Percentiles rank a stretch among this genome's conserved stretches.
Evolutionary conservation across 2,113 vertebrate genomes (phyloP).

Genomic region (Tyrannus savana): DNA sequence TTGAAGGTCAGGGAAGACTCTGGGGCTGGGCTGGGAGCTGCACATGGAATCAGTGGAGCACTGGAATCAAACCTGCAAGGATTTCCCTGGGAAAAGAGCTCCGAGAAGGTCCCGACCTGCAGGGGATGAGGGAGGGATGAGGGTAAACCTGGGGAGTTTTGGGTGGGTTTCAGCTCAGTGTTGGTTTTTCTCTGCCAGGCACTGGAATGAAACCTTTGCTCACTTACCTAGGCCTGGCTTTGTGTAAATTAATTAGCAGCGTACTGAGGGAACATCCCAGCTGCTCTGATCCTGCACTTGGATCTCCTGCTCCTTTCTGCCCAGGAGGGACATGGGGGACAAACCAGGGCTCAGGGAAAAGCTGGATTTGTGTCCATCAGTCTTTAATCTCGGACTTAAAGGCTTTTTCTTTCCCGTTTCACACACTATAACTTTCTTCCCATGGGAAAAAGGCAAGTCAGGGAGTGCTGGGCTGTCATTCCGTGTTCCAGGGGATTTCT

Average conservation of each 20-base stretch:
- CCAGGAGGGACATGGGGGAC: fast-evolving
- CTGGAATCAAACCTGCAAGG: not conserved
- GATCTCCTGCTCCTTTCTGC: not conserved
- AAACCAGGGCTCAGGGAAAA: not conserved
- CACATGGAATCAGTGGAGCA: too few species aligned
- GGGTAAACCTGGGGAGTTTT: not conserved
- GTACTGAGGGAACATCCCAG: too few species aligned
- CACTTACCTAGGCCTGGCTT: not conserved
- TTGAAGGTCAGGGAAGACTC: not conserved
- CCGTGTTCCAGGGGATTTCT: not conserved
- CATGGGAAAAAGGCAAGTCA: not conserved
- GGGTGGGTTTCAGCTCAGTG: not conserved
- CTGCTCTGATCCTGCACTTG: not conserved
- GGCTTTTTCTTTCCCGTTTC: not conserved
- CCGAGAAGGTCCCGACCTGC: not conserved
- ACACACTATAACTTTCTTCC: not conserved
- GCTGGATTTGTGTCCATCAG: fast-evolving
- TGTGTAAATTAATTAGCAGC: too few species aligned
- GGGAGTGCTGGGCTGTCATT: not conserved
- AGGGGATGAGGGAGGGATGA: not conserved
- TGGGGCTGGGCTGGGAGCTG: not conserved
- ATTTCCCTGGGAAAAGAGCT: not conserved
- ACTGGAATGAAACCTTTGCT: too few species aligned
- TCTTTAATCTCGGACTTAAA: not conserved
- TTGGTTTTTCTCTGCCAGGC: not conserved